A percentile compares a stretch with the other conserved stretches of the same genome.
Conservation (phyloP, 2,888 invertebrate genomes). For the Eristalis intricaria region DNA sequence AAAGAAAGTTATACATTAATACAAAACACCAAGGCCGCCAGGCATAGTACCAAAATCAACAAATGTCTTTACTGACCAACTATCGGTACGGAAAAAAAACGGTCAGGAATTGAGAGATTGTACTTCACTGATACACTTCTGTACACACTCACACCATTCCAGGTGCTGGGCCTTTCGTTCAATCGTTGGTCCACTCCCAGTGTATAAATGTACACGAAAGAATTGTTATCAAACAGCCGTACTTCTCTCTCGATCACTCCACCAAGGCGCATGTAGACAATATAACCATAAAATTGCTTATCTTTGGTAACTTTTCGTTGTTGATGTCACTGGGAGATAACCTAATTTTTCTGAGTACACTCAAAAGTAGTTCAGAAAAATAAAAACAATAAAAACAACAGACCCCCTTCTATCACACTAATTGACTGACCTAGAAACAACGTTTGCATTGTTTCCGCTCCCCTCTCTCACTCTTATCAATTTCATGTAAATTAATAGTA, state of each 20-base stretch:
- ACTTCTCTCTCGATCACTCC: neutral
- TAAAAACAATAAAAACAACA: neutral
- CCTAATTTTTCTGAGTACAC: constrained; percentile 16
- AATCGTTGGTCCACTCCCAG: neutral
- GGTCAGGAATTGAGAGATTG: too few species aligned
- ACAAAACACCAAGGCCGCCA: too few species aligned
- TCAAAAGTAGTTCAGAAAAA: constrained; percentile 25
- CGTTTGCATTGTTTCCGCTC: neutral
- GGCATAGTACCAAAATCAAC: too few species aligned
- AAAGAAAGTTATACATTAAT: too few species aligned
- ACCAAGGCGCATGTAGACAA: neutral
- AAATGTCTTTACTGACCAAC: too few species aligned
- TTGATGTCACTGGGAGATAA: constrained; percentile 12
- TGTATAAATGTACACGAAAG: neutral
- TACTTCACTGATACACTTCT: too few species aligned
- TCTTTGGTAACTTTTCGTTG: constrained; percentile 3
- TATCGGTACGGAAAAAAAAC: too few species aligned
- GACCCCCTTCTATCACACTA: constrained; percentile 5
- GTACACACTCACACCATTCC: too few species aligned
- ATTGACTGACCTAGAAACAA: constrained; percentile 31
- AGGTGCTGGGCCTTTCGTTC: too few species aligned
- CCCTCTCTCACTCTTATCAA: neutral
- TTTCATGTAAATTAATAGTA: constrained; percentile 8
- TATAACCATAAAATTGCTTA: constrained; percentile 1
- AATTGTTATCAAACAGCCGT: neutral